Percentiles rank a stretch among this genome's conserved stretches.
Conservation (phyloP, 1,140 invertebrate genomes). For the Idris sp. region DNA sequence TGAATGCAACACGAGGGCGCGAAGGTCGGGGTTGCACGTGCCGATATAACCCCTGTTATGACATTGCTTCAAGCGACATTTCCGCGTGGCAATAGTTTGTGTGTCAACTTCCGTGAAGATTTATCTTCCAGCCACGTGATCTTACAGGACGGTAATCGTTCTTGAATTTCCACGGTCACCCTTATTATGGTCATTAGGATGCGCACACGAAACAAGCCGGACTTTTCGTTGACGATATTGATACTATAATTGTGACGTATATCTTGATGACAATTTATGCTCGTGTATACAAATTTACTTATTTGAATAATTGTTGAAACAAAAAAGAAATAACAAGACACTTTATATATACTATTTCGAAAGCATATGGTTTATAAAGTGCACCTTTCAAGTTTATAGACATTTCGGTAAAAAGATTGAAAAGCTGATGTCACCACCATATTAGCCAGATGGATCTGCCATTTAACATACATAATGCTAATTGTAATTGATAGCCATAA, state of each 20-base stretch:
- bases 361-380: conserved; percentile 49
- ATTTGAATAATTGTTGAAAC: too few relatives aligned
- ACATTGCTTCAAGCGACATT: conserved; percentile 71
- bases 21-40: conserved; percentile 66
- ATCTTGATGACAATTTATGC: conserved; percentile 18
- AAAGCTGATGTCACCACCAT: conserved; percentile 69
- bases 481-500: conserved; percentile 74
- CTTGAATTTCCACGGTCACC: conserved; percentile 61
- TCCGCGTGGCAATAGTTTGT: conserved; percentile 61
- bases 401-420: conserved; percentile 50
- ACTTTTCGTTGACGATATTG: conserved; percentile 17
- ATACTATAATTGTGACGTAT: conserved; percentile 40
- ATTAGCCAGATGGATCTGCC: conserved; percentile 71
- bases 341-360: too few relatives aligned
- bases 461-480: conserved; percentile 71
- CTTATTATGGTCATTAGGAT: conserved; percentile 59
- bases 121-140: conserved; percentile 69
- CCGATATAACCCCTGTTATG: conserved; percentile 72
- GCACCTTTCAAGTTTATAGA: conserved; percentile 28
- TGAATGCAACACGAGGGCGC: conserved; percentile 69
- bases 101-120: conserved; percentile 64
- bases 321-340: too few relatives aligned
- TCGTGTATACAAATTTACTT: too few relatives aligned
- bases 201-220: conserved; percentile 25
- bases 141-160: conserved; percentile 62